Evolutionary conservation across 2,113 vertebrate species (phyloP), one percentile per base, ranked within the genome.

Genomic region (Podilymbus podiceps): DNA sequence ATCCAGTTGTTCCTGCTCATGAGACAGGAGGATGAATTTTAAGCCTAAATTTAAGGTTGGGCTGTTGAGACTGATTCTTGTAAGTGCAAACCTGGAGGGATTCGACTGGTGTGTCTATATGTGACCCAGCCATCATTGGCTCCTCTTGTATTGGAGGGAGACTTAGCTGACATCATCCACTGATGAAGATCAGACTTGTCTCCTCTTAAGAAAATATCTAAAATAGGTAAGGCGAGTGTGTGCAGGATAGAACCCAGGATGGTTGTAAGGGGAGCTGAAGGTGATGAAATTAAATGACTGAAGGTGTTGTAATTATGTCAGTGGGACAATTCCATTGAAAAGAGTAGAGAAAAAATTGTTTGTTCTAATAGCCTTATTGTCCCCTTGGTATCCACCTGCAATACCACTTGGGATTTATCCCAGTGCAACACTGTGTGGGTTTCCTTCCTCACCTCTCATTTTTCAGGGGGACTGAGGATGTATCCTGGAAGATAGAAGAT

Each of bases 391-490:
- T 64, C 22, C 4, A 5, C 18, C 18, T 24, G 13, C 40, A 31
- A 30, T 9, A 53, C 38, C 38, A 25, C 2, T 12, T 12, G 8
- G 52, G 67, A 56, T 79, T 88, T 52, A 28, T 53, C 52, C 27
- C 38, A 28, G 20, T 15, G 23, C 21, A 88, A 63, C 24, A 3
- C 0, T 25, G 4, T 4, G 8, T 33, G 25, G 3, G 23, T 60
- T 73, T 64, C 15, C 15, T 7, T 17, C n/a, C 35, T 63, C 22
- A 6, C 18, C 8, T 87, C 40, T 90, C 8, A 5, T 15, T 68
- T 88, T 79, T 15, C 55, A 98, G 98, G 50, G 97, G 89, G 12
- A n/a, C 79, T 0, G 85, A 97, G 71, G 98, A 98, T 7, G 9
- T 92, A 3, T 73, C 44, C 1, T 94, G 89, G 82, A 95, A 90